Evolutionary conservation across 2,113 vertebrate species (phyloP).

Genomic region (Puntigrus tetrazona): DNA sequence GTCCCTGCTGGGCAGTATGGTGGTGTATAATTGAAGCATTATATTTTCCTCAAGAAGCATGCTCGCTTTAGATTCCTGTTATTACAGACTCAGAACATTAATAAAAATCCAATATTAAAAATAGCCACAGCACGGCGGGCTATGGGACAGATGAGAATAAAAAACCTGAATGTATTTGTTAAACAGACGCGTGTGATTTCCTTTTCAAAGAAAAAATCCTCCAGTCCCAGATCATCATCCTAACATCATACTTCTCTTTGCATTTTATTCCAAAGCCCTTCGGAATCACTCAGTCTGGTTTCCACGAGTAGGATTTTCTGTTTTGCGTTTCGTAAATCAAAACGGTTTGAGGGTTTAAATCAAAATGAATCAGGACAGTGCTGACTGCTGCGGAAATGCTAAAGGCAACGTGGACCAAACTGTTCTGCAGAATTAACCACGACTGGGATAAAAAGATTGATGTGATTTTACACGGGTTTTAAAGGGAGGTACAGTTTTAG

Average conservation of each 20-base stretch:
- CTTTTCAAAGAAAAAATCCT: not conserved
- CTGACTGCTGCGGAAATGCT: constrained; percentile 16
- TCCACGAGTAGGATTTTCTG: not conserved
- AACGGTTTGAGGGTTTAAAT: constrained; percentile 20
- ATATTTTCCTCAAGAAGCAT: not conserved
- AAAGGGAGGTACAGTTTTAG: not conserved
- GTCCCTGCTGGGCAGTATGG: not conserved
- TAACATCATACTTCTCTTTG: not conserved
- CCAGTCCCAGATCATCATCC: not conserved
- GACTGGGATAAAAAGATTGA: not conserved
- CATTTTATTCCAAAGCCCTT: not conserved
- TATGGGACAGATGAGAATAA: not conserved
- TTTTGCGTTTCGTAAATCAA: constrained; percentile 7
- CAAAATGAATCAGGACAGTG: constrained; percentile 24
- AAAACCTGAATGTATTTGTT: not conserved
- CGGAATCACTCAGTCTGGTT: not conserved
- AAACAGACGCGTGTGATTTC: not conserved
- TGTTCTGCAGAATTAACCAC: constrained; percentile 9
- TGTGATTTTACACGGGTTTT: not conserved
- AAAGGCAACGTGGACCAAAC: not conserved
- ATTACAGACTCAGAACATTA: not conserved
- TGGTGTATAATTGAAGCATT: not conserved
- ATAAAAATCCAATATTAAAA: not conserved
- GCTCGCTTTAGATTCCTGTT: not conserved
- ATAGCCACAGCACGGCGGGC: not conserved